Percentiles rank a stretch among this genome's conserved stretches.
Evolutionary conservation across 2,888 invertebrate genomes (phyloP).

Genomic region (Heliconius cydno): DNA sequence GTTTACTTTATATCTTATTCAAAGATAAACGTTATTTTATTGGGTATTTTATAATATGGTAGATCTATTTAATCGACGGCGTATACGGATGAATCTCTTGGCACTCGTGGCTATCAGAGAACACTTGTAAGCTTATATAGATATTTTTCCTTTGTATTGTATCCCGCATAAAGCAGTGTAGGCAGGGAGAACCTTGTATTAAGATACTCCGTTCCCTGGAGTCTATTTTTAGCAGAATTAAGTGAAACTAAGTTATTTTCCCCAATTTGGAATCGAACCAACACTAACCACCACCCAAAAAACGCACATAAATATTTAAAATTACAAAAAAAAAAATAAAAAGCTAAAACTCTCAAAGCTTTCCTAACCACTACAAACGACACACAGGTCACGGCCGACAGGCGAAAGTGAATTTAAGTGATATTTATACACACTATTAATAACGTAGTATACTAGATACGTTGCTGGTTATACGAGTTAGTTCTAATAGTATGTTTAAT

Average conservation of each 20-base stretch:
- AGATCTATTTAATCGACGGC: neutral
- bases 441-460: neutral
- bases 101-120: neutral
- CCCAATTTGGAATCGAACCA: too few species aligned
- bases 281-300: too few species aligned
- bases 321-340: neutral
- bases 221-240: too few species aligned
- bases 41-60: neutral
- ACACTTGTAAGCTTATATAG: neutral
- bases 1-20: neutral
- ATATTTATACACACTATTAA: neutral
- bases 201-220: too few species aligned
- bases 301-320: neutral
- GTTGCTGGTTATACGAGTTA: neutral
- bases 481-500: neutral
- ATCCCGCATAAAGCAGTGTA: neutral
- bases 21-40: neutral
- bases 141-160: neutral
- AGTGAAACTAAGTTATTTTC: too few species aligned
- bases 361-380: neutral
- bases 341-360: neutral
- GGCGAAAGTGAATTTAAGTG: conserved; percentile 13
- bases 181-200: too few species aligned
- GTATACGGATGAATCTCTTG: neutral
- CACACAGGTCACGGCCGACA: conserved; percentile 3